Conservation (phyloP, 2,797 vertebrate genomes). For the Eulemur coronatus region DNA sequence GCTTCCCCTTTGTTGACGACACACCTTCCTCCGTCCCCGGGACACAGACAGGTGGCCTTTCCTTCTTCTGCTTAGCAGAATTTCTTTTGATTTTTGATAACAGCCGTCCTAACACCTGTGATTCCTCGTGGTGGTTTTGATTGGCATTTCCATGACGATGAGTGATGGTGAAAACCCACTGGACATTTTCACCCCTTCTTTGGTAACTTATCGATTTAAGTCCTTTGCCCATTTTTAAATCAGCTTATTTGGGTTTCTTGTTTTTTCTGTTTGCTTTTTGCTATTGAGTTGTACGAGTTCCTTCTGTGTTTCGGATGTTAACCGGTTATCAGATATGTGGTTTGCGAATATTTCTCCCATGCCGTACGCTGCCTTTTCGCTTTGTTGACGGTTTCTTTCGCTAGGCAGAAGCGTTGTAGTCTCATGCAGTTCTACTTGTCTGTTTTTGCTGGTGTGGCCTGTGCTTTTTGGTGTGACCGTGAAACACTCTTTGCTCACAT, state of each 20-base stretch:
- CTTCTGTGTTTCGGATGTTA: background rate
- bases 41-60: too few species aligned
- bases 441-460: background rate
- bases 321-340: background rate
- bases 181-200: background rate
- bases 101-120: background rate
- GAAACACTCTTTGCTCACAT: background rate
- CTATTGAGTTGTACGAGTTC: background rate
- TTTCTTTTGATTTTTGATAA: background rate
- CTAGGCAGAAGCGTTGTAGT: background rate
- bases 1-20: rapidly evolving
- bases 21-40: rapidly evolving
- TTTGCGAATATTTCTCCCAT: background rate
- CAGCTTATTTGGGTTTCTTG: background rate
- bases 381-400: background rate
- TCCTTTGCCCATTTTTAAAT: background rate
- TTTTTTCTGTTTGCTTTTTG: background rate
- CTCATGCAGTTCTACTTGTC: background rate
- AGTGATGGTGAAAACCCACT: background rate
- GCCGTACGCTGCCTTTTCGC: background rate
- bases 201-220: background rate
- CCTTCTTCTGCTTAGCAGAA: background rate
- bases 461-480: background rate
- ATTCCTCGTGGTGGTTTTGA: background rate
- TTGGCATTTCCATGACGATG: too few species aligned